phyloP scores from a whole-genome alignment of 1,140 invertebrate genomes.

The Xylocopa sonorina region DNA sequence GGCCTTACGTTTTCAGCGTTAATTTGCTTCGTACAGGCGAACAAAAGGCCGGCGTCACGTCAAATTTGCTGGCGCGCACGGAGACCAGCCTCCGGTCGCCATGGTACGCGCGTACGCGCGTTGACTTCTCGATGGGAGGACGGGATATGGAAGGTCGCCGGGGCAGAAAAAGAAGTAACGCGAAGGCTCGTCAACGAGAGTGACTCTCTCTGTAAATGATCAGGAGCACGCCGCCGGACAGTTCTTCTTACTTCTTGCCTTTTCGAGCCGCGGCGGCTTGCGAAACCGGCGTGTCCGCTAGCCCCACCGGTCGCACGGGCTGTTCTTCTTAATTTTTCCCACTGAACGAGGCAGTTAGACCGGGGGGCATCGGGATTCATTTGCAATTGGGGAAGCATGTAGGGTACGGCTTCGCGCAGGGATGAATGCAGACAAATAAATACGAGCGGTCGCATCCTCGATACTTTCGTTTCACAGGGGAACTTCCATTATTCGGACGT shows the following conservation, averaged over 20 bases:
- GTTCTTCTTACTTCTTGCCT: constrained; percentile 22
- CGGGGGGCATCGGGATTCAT: not conserved
- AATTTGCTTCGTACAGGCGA: not conserved
- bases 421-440: no score
- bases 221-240: constrained; percentile 23
- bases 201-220: constrained; percentile 38
- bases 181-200: constrained; percentile 29
- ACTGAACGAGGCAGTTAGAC: not conserved
- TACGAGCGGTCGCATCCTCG: no score
- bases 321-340: constrained; percentile 15
- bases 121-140: constrained; percentile 14
- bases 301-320: not conserved
- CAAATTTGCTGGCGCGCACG: not conserved
- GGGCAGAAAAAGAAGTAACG: constrained; percentile 29
- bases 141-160: constrained; percentile 16
- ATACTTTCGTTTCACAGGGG: no score
- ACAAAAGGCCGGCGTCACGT: not conserved
- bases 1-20: no score
- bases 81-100: not conserved
- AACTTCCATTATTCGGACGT: no score
- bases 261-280: constrained; percentile 16
- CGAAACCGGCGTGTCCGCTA: constrained; percentile 8
- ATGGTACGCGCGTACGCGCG: not conserved
- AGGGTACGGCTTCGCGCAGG: no score
- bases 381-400: not conserved